Conservation (phyloP, 2,888 invertebrate species). For the Ligdia adustata region DNA sequence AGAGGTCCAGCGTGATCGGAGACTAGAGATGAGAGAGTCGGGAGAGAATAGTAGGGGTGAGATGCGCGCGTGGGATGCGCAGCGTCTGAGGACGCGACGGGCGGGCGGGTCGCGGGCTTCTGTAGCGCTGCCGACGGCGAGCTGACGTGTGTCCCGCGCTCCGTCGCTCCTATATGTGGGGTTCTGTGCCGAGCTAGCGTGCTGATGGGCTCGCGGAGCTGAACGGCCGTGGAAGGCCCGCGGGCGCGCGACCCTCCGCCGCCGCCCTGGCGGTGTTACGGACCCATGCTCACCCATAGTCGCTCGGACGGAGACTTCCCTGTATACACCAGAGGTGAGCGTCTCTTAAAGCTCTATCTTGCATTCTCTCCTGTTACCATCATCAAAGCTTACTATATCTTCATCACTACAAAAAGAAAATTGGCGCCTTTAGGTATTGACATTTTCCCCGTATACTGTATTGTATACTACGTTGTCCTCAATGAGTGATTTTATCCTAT, state of each 20-base stretch:
- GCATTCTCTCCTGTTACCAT: not conserved
- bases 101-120: slow-evolving; percentile 41
- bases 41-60: slow-evolving; percentile 59
- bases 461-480: slow-evolving; percentile 16
- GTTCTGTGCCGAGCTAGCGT: slow-evolving; percentile 62
- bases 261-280: slow-evolving; percentile 86
- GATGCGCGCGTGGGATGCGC: slow-evolving; percentile 77
- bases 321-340: slow-evolving; percentile 90
- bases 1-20: slow-evolving; percentile 10
- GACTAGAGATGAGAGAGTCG: slow-evolving; percentile 23
- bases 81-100: slow-evolving; percentile 61
- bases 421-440: too few relatives aligned
- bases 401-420: too few relatives aligned
- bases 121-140: slow-evolving; percentile 73
- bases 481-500: slow-evolving; percentile 6
- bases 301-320: slow-evolving; percentile 94
- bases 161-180: slow-evolving; percentile 53
- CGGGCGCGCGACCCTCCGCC: slow-evolving; percentile 78
- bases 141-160: slow-evolving; percentile 60
- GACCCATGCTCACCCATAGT: slow-evolving; percentile 92
- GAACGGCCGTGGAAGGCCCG: slow-evolving; percentile 81
- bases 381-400: slow-evolving; percentile 17
- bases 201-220: slow-evolving; percentile 71
- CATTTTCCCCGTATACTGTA: too few relatives aligned
- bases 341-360: slow-evolving; percentile 24